phyloP scores from a whole-genome alignment of 2,113 vertebrate genomes.

The Isichthys henryi region DNA sequence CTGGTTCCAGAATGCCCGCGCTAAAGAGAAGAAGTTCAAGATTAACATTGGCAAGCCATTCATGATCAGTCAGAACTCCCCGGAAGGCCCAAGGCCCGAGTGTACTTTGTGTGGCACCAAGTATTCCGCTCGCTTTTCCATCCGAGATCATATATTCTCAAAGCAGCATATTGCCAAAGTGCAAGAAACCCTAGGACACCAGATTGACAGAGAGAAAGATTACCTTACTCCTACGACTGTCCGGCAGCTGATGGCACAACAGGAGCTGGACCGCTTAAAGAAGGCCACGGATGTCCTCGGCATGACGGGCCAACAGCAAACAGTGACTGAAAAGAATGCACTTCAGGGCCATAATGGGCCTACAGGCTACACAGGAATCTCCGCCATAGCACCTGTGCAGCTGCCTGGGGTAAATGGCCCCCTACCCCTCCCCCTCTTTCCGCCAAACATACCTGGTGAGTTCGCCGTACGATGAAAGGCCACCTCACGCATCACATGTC shows the following conservation, averaged over 20 bases:
- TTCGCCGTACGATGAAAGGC: constrained; percentile 54
- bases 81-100: constrained; percentile 83
- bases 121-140: constrained; percentile 90
- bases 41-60: constrained; percentile 98
- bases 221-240: constrained; percentile 96
- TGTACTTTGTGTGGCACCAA: constrained; percentile 89
- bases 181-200: constrained; percentile 93
- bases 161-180: constrained; percentile 96
- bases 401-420: constrained; percentile 96
- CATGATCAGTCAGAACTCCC: constrained; percentile 88
- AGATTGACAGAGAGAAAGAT: constrained; percentile 97
- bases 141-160: constrained; percentile 97
- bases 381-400: constrained; percentile 89
- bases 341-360: constrained; percentile 90
- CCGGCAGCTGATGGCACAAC: constrained; percentile 97
- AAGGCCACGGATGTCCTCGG: constrained; percentile 87
- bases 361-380: constrained; percentile 83
- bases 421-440: constrained; percentile 92
- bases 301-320: constrained; percentile 80
- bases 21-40: constrained; percentile 99
- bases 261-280: constrained; percentile 95
- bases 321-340: constrained; percentile 81
- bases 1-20: constrained; percentile 98
- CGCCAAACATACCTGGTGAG: constrained; percentile 96
- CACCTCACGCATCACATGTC: background rate